Percentiles rank a stretch among this genome's conserved stretches.
phyloP scores from a whole-genome alignment of 2,888 invertebrate genomes.

The Drosophila emarginata region DNA sequence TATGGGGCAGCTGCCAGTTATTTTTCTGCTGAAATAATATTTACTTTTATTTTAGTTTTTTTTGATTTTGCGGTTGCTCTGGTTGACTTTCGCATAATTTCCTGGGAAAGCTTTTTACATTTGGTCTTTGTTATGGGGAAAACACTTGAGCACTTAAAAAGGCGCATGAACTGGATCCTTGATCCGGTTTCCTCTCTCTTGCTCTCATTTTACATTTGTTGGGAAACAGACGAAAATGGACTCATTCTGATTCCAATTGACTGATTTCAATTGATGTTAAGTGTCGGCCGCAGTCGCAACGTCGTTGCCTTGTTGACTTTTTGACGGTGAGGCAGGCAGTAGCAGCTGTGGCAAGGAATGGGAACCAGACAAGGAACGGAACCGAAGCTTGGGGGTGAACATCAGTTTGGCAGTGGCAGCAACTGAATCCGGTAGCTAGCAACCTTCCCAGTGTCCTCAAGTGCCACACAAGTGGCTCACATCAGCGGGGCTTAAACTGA shows the following conservation, averaged over 20 bases:
- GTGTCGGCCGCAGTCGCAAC: conserved; percentile 78
- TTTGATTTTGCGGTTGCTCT: conserved; percentile 7
- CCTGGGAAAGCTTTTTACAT: conserved; percentile 68
- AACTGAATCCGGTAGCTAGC: conserved; percentile 24
- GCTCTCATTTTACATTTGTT: conserved; percentile 70
- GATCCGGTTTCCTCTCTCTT: conserved; percentile 48
- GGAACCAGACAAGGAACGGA: neutral
- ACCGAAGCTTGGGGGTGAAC: conserved; percentile 65
- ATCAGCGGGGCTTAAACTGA: conserved; percentile 73
- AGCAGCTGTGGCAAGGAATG: neutral
- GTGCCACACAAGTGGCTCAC: conserved; percentile 81
- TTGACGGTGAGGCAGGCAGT: neutral
- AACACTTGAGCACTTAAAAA: conserved; percentile 78
- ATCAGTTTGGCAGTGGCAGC: neutral
- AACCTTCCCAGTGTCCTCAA: conserved; percentile 33
- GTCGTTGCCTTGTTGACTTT: conserved; percentile 68
- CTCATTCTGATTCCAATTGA: conserved; percentile 82
- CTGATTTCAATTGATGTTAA: conserved; percentile 82
- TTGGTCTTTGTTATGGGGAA: conserved; percentile 36
- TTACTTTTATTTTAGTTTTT: conserved; percentile 12
- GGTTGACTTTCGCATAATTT: conserved; percentile 61
- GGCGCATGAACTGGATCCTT: conserved; percentile 65
- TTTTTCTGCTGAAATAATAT: conserved; percentile 3
- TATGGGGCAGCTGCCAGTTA: conserved; percentile 25
- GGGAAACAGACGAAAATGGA: conserved; percentile 79